Conservation (phyloP, 2,797 vertebrate genomes). For the Enteromius unitaeniatus region DNA sequence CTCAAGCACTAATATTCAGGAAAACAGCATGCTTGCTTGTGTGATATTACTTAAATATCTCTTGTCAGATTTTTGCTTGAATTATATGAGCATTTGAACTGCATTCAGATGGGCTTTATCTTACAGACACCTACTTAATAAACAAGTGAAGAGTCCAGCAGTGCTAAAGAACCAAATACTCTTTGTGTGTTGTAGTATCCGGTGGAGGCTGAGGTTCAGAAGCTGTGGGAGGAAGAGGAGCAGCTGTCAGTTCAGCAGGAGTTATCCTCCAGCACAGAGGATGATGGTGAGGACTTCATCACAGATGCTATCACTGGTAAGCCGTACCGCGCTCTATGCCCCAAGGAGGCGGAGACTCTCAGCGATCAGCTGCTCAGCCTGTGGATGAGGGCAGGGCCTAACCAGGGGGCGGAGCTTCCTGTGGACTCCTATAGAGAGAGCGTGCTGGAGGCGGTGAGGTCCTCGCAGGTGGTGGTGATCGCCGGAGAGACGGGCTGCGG, state of each 20-base stretch:
- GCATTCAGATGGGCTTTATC: no score
- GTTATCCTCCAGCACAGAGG: conserved; percentile 61
- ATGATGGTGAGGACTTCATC: conserved; percentile 79
- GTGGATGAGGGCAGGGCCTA: conserved; percentile 80
- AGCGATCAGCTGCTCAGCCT: conserved; percentile 78
- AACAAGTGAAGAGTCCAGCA: background rate
- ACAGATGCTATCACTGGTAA: conserved; percentile 88
- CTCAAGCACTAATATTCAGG: no score
- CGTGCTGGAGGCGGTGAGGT: conserved; percentile 82
- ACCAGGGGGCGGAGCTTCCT: conserved; percentile 79
- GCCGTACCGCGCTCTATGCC: conserved; percentile 76
- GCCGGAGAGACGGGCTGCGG: conserved; percentile 95
- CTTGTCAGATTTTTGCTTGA: no score
- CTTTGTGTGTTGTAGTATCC: conserved; percentile 80
- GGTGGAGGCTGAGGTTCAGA: conserved; percentile 78
- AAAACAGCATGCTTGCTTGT: no score
- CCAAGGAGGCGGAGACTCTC: conserved; percentile 73
- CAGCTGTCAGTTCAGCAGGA: conserved; percentile 42
- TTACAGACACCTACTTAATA: no score
- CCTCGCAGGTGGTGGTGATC: conserved; percentile 89
- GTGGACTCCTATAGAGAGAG: conserved; percentile 86
- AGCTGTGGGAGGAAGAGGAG: conserved; percentile 79
- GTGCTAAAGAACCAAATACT: background rate
- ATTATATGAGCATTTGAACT: no score
- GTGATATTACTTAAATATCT: no score